Percentiles rank a stretch among this genome's conserved stretches.
Conservation (phyloP, 1,140 invertebrate species). For the Gonioctena quinquepunctata region DNA sequence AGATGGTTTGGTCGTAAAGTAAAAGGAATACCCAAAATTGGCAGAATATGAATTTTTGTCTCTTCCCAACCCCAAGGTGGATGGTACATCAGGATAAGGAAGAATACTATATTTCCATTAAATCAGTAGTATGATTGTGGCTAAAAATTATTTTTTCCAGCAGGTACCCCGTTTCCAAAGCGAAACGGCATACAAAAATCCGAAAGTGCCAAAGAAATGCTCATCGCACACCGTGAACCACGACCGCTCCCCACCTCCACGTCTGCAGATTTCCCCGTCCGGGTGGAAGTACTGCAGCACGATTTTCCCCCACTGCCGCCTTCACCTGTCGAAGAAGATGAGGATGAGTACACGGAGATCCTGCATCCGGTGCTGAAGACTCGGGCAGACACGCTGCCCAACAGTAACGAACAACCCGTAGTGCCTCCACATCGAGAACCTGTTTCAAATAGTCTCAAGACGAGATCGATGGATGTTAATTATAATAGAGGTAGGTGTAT, state of each 20-base stretch:
- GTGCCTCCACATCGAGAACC: constrained; percentile 73
- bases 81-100: too few species aligned
- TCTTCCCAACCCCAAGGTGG: too few species aligned
- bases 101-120: too few species aligned
- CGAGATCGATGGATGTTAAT: constrained; percentile 77
- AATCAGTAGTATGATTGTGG: too few species aligned
- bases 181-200: constrained; percentile 66
- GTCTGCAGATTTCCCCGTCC: constrained; percentile 62
- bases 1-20: too few species aligned
- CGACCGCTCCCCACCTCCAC: constrained; percentile 61
- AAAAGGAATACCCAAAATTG: too few species aligned
- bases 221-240: constrained; percentile 60
- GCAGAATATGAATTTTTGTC: too few species aligned
- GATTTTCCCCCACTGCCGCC: constrained; percentile 81
- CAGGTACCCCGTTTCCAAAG: constrained; percentile 33
- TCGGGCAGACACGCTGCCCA: constrained; percentile 61
- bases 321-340: constrained; percentile 75
- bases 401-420: constrained; percentile 63
- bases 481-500: constrained; percentile 61
- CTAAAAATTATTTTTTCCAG: constrained; percentile 3
- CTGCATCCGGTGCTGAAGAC: constrained; percentile 60
- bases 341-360: constrained; percentile 74
- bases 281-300: constrained; percentile 59
- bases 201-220: constrained; percentile 69
- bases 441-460: constrained; percentile 73